Conservation (phyloP, 1,140 invertebrate genomes). For the Drosophila arizonae region DNA sequence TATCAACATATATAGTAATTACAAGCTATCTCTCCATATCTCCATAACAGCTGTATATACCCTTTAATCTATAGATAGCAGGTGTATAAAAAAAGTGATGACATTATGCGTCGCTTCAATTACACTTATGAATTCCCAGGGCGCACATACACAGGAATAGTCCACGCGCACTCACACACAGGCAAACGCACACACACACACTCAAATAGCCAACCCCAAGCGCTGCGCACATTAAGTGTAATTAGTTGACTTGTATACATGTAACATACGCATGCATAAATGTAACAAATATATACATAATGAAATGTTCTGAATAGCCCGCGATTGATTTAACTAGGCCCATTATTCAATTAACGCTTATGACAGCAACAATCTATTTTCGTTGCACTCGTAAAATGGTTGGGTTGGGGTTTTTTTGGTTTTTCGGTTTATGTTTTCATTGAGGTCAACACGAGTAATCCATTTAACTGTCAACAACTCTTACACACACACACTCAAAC, state of each 20-base stretch:
- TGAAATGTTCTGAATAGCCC: slow-evolving; percentile 19
- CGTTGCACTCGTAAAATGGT: too few relatives aligned
- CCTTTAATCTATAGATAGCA: not conserved
- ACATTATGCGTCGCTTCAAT: slow-evolving; percentile 62
- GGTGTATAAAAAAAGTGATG: slow-evolving; percentile 18
- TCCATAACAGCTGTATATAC: not conserved
- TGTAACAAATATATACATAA: not conserved
- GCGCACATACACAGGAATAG: slow-evolving; percentile 8
- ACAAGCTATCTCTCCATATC: too few relatives aligned
- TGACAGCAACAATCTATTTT: slow-evolving; percentile 38
- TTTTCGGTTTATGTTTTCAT: too few relatives aligned
- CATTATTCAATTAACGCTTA: slow-evolving; percentile 48
- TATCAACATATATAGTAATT: too few relatives aligned
- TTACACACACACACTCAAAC: not conserved
- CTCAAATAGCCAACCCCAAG: not conserved
- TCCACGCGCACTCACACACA: not conserved
- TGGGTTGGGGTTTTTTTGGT: too few relatives aligned
- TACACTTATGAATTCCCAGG: slow-evolving; percentile 69
- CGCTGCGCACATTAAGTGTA: slow-evolving; percentile 59
- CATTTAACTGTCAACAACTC: slow-evolving; percentile 43
- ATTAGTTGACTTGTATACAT: slow-evolving; percentile 44
- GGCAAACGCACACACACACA: not conserved
- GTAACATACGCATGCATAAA: too few relatives aligned
- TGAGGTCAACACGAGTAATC: slow-evolving; percentile 41
- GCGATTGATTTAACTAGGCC: slow-evolving; percentile 41